Conservation (phyloP, 23 tunicate species). For the Halocynthia aurantium region DNA sequence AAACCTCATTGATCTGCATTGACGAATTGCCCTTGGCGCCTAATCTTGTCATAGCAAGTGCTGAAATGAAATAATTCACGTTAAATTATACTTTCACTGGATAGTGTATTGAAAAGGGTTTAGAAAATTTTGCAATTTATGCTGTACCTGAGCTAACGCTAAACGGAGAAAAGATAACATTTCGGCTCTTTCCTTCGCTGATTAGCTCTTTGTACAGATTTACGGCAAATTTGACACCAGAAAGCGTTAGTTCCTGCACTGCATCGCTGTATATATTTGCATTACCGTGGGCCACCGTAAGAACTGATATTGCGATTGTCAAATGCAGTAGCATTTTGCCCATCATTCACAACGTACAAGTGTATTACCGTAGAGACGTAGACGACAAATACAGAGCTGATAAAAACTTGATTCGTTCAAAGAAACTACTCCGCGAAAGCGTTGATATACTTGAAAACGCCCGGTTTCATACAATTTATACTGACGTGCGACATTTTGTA, state of each 20-base stretch:
- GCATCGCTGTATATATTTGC: constrained; percentile 15
- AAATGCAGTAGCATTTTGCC: too few relatives aligned
- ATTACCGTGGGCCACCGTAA: neutral
- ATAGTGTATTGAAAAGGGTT: neutral
- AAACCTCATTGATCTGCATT: constrained; percentile 51
- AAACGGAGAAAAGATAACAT: constrained; percentile 71
- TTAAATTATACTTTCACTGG: neutral
- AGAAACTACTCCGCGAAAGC: too few relatives aligned
- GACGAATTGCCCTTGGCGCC: constrained; percentile 80
- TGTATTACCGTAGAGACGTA: too few relatives aligned
- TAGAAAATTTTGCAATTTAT: neutral
- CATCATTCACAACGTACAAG: too few relatives aligned
- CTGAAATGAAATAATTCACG: constrained; percentile 15
- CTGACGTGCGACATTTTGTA: too few relatives aligned
- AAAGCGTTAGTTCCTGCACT: constrained; percentile 40
- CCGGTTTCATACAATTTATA: too few relatives aligned
- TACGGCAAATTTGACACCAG: constrained; percentile 47
- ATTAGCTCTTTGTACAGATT: constrained; percentile 50
- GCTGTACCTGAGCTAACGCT: constrained; percentile 65
- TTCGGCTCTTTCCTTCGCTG: constrained; percentile 18
- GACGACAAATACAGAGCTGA: too few relatives aligned
- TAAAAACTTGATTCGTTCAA: too few relatives aligned
- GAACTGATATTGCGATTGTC: too few relatives aligned
- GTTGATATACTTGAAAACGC: too few relatives aligned
- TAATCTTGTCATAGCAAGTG: constrained; percentile 71